Base-by-base conservation (phyloP, 2,797 vertebrate genomes). In the Phylloscopus collybita region DNA sequence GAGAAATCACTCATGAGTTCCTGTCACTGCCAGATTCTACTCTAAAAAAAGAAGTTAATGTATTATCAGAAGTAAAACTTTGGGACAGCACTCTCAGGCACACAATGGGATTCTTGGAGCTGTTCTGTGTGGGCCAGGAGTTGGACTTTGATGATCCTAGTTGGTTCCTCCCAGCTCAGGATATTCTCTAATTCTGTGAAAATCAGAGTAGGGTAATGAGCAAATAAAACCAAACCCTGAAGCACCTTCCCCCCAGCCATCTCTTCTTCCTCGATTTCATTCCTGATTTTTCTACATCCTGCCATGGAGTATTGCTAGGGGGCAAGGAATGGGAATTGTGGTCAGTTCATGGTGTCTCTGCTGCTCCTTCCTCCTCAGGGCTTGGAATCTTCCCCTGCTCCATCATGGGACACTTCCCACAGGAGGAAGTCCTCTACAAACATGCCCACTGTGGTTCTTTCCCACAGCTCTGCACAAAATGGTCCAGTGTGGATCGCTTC, bases 361-460 rank as follows among this genome's bases (percentile, higher is more conserved):
- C 51, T 67, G 18, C 34, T 49, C 17, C 22, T 80, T 56, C 42
- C 17, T 56, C 27, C n/a, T 40, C 17, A 6, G 42, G 27, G 6
- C 34, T 38, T 80, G 34, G 53, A 9, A 18, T 14, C 34, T 49
- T 27, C 4, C n/a, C 30, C 32, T 60, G 13, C 21, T 81, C 66
- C 26, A 30, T 14, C 4, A 4, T 21, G 56, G 26, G 47, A 50
- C 30, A 17, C 22, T 51, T 70, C 36, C 36, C 36, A 34, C 30
- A 30, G 20, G 16, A 70, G 16, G 34, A 42, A 27, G 4, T 19
- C 36, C 36, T 60, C 79, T 4, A 51, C 32, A 34, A 50, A 59
- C 0, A 1, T 10, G 17, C 32, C 51, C 51, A 40, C 0, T 1
- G 3, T 13, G 65, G 9, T 26, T 36, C 17, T 32, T 44, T 25